A percentile compares a stretch with the other conserved stretches of the same genome.
Evolutionary conservation across 2,888 invertebrate genomes (phyloP).

Genomic region (Cheilosia vernalis): DNA sequence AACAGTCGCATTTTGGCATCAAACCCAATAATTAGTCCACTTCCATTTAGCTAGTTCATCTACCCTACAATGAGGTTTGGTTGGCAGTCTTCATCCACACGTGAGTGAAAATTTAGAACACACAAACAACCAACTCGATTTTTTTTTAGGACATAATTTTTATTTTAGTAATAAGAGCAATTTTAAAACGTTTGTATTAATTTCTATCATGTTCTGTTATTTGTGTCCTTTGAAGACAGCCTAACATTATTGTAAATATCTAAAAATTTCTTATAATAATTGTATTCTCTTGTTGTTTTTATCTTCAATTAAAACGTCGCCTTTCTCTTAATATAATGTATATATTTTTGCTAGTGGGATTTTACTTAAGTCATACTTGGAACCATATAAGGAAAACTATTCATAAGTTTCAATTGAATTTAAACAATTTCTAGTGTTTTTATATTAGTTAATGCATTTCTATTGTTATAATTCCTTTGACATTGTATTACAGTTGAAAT

Average conservation of each 20-base stretch:
- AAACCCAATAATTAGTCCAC: too few relatives aligned
- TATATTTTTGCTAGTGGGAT: conserved; percentile 45
- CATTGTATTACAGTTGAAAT: conserved; percentile 23
- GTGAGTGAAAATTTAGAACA: neutral
- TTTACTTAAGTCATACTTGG: conserved; percentile 66
- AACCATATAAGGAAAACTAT: conserved; percentile 71
- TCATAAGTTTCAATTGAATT: conserved; percentile 75
- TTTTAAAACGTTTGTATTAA: conserved; percentile 69
- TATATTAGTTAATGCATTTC: conserved; percentile 8
- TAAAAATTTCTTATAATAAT: conserved; percentile 69
- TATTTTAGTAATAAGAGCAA: conserved; percentile 75
- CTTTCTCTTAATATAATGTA: neutral
- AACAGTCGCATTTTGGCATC: too few relatives aligned
- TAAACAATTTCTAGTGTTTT: conserved; percentile 62
- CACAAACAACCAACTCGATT: neutral
- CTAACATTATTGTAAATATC: conserved; percentile 72
- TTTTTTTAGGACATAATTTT: conserved; percentile 71
- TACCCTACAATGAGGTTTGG: too few relatives aligned
- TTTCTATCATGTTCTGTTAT: conserved; percentile 52
- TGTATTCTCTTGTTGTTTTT: conserved; percentile 25
- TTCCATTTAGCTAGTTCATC: too few relatives aligned
- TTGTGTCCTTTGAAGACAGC: conserved; percentile 67
- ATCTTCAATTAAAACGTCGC: conserved; percentile 28
- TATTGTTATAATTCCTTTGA: conserved; percentile 36
- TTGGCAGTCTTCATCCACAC: too few relatives aligned